Evolutionary conservation across 2,888 invertebrate species (phyloP), one percentile per base, ranked within the genome.

Genomic region (Drosophila demipolita): DNA sequence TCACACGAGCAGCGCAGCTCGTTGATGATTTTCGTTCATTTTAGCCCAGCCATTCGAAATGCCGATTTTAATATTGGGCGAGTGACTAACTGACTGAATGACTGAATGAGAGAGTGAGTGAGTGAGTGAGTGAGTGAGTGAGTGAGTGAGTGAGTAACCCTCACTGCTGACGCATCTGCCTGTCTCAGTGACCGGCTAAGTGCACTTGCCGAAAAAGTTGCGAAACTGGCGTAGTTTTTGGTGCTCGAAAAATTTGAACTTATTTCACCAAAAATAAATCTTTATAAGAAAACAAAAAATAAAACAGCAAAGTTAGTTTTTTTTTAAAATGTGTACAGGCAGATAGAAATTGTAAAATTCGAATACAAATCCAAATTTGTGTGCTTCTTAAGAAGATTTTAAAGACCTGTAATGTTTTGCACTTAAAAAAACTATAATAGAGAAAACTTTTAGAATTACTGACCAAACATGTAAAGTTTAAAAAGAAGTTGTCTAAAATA

Each of bases 61-160:
- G 87, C 80, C 80, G 82, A 90, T 90, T 90, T 88, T 74, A 70
- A 85, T 77, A 80, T 74, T 74, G 76, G 64, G 71, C 66, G 64
- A 65, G 70, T 80, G 66, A 76, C 50, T 60, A 50, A 36, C 50
- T 60, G 60, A 45, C 11, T 23, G 33, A 54, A 33, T 59, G 45
- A 59, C 48, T 20, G 66, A 49, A 17, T 33, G 53, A 66, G 66
- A 12, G 29, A 15, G 23, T n/a, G 23, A 58, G 45, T 45, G 11
- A 58, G n/a, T n/a, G n/a, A n/a, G n/a, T n/a, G n/a, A n/a, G n/a
- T n/a, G n/a, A n/a, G 38, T 48, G 62, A 62, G 35, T 35, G 55
- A 62, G 58, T 36, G n/a, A 6, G 50, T 2, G 58, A 26, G 23
- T 59, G 63, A 71, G 72, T 80, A 78, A 80, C 75, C 67, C 80